Evolutionary conservation across 1,140 invertebrate genomes (phyloP), one percentile per base, ranked within the genome.

Genomic region (Brachionus paranguensis): DNA sequence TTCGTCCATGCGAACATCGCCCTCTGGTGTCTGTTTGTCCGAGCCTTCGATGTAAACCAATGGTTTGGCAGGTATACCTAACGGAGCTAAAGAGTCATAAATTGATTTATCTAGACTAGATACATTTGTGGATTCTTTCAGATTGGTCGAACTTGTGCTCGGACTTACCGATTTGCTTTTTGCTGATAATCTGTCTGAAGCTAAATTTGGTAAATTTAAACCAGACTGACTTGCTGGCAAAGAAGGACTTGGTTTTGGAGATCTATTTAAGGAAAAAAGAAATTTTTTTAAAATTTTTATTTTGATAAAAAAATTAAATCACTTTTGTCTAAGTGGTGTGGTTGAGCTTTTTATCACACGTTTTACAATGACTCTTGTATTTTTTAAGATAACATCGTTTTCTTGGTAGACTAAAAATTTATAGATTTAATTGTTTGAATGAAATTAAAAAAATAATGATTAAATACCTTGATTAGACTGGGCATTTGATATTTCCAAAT

Each of bases 401-500:
- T 60, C 37, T 20, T 76, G 72, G 24, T 76, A 76, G 3, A 50
- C 72, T 76, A 14, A 24, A 50, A 53, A 50, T 14, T 17, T 11
- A 24, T 27, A 76, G 29, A 4, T 7, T 12, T 50, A 47, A 76
- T 8, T 12, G 2, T 76, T 37, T 45, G 3, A 68, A 68, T 37
- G 0, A 68, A 43, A 37, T 72, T 43, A 12, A 17, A 41, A 7
- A 17, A 43, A 20, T 20, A 24, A 24, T 43, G 17, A 45, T 12
- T 45, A 53, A 27, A 47, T 76, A 76, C 72, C 33, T 76, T 81
- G 53, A 68, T 68, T 68, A 2, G 78, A 65, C 1, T 81, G 53
- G 37, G 78, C 78, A 37, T 81, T 81, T 24, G 53, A 33, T 20
- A 81, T 81, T 81, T 81, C 78, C 33, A 81, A 27, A 24, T 81